Base-by-base conservation (phyloP, 2,888 invertebrate species). In the Drosophila anomelani region DNA sequence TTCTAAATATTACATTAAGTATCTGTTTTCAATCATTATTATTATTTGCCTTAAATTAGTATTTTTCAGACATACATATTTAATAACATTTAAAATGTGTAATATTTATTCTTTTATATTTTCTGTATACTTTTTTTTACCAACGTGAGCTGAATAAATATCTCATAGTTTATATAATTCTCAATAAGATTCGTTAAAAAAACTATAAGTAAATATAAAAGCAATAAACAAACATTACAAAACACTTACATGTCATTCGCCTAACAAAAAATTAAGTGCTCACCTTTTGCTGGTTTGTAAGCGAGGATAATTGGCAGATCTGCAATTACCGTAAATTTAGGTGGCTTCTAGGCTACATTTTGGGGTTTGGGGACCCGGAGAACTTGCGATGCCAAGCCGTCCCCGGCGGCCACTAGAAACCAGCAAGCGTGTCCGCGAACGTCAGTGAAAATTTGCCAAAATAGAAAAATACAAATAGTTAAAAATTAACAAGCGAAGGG, bases 371-470 rank as follows among this genome's bases (percentile, higher is more conserved):
- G 46, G 17, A 36, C 20, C 36, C 17, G 32, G 32, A 36, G 36
- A 51, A 64, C 43, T 51, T 56, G 54, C 56, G 43, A 56, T 67
- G 55, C 81, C 75, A 72, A 61, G 74, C 57, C 53, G 64, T 76
- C 43, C 20, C 12, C 20, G 20, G 4, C 10, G 29, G 73, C 76
- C 47, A 74, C 77, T 79, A 78, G 76, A 82, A 80, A 78, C 61
- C 78, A 84, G 58, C 79, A 77, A 84, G 80, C 86, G 85, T 83
- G 78, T 85, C 86, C 78, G 87, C 44, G 71, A 77, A 77, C 76
- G 80, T 84, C 79, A 80, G 74, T 75, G 73, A 76, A 68, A 79
- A 77, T 84, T 78, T 59, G 62, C 43, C 74, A 68, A 74, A 74
- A 75, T 57, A 46, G 32, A 56, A 73, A 73, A 58, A 55, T 26